These are phyloP conservation scores for Leptothorax acervorum DNA, from an alignment of 2,888 invertebrate species.

Conservation along the genomic window DNA sequence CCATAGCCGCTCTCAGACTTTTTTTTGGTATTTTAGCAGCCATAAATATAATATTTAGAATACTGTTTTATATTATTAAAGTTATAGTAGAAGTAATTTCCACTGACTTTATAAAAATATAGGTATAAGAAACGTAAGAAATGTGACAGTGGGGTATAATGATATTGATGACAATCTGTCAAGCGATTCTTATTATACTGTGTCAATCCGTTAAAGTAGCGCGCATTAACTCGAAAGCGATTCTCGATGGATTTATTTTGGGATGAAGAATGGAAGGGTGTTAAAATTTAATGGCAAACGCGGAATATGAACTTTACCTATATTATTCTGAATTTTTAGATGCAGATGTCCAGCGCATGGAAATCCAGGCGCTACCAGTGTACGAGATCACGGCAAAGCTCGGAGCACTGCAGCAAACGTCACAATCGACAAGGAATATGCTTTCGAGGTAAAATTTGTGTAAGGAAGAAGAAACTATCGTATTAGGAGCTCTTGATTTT, in stretches of 20 bases:
- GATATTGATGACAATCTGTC: conserved; percentile 1
- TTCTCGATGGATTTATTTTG: background rate
- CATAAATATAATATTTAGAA: conserved; percentile 10
- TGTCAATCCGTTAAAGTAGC: background rate
- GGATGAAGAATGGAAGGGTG: background rate
- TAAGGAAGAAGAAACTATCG: background rate
- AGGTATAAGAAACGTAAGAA: background rate
- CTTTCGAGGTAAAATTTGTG: conserved; percentile 89
- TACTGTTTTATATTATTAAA: background rate
- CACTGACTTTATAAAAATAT: background rate
- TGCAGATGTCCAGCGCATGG: conserved; percentile 93
- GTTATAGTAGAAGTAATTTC: background rate
- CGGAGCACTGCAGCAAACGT: conserved; percentile 85
- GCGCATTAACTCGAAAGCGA: background rate
- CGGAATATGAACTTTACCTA: background rate
- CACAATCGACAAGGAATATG: conserved; percentile 90
- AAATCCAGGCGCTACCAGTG: conserved; percentile 86
- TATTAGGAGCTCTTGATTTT: background rate
- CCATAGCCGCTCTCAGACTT: too few species aligned
- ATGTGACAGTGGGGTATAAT: background rate
- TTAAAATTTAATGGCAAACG: background rate
- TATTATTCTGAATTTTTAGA: conserved; percentile 83
- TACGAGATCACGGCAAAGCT: conserved; percentile 79
- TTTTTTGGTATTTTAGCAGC: background rate
- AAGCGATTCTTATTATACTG: background rate